Percentiles rank a stretch among this genome's conserved stretches.
phyloP scores from a whole-genome alignment of 2,113 vertebrate species.

The Melanerpes aurifrons region DNA sequence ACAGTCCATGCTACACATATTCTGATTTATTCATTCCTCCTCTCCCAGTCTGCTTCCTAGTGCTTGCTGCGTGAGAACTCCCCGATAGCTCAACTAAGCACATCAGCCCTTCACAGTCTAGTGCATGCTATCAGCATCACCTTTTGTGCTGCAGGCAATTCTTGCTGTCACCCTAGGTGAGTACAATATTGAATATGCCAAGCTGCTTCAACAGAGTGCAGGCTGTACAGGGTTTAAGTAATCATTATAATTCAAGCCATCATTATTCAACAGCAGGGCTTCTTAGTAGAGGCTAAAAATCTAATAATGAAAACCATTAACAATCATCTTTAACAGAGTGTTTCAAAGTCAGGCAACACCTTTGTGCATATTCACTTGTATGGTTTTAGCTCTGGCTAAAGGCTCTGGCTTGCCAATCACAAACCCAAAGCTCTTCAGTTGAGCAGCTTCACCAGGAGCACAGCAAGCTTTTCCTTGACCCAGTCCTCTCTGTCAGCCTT shows the following conservation, averaged over 20 bases:
- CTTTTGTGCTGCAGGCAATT: not conserved
- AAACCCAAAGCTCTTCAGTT: not conserved
- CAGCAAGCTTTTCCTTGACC: not conserved
- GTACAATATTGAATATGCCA: not conserved
- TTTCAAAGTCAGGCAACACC: not conserved
- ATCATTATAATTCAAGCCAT: not conserved
- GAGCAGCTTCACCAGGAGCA: not conserved
- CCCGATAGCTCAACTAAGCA: not conserved
- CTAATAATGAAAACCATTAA: not conserved
- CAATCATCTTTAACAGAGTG: not conserved
- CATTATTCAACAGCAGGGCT: not conserved
- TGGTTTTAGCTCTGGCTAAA: not conserved
- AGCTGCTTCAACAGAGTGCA: constrained; percentile 1
- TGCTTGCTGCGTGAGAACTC: not conserved
- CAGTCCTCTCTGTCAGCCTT: not conserved
- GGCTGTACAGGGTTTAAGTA: not conserved
- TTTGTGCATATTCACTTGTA: not conserved
- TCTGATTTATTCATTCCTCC: not conserved
- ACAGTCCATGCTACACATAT: rapidly evolving
- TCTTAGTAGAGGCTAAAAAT: not conserved
- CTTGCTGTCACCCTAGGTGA: not conserved
- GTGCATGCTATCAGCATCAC: not conserved
- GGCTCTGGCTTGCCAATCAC: not conserved
- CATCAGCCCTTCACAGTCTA: not conserved
- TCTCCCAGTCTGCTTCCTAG: not conserved